Base-by-base conservation (phyloP, 2,113 vertebrate genomes). In the Propithecus coquereli region DNA sequence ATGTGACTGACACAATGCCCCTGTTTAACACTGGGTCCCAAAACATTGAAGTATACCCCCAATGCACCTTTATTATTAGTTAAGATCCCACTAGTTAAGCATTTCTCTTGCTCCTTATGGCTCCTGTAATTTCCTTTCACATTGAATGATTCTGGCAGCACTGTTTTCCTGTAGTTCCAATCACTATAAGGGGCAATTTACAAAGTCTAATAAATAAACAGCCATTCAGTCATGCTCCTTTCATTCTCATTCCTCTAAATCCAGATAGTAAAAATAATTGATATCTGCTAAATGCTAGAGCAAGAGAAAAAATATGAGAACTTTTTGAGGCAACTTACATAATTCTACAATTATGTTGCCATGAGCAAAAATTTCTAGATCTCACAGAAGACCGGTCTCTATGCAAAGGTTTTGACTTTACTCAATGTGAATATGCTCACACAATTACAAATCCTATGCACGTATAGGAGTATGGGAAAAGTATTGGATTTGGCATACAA, bases 141-240 rank as follows among this genome's bases (percentile, higher is more conserved):
- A 81, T 5, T 71, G 93, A 94, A 59, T 85, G 12, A 8, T 77
- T 88, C 76, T 97, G 93, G 23, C 13, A 92, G 52, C 68, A 88
- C 1, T 97, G 37, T 54, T 95, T 76, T 90, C 61, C n/a, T 61
- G 8, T 27, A 95, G 13, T 84, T 94, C 52, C 45, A 92, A 68
- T 82, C 34, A 92, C 65, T 80, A 85, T 61, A 85, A 94, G 22
- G 43, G 57, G 17, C 43, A 92, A 85, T 87, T 95, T 90, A 84
- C 30, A 96, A 96, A 94, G 66, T 71, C 85, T 93, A 95, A 92
- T 90, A 91, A 95, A 94, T 80, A 96, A 94, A 81, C 18, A 89
- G 76, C 43, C 65, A 94, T 91, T 90, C 50, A 66, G 57, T 16
- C 65, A 95, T 54, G 85, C 57, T 87, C 32, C 87, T 90, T 92